Evolutionary conservation across 2,888 invertebrate genomes (phyloP).

Genomic region (Dexiosoma caninum): DNA sequence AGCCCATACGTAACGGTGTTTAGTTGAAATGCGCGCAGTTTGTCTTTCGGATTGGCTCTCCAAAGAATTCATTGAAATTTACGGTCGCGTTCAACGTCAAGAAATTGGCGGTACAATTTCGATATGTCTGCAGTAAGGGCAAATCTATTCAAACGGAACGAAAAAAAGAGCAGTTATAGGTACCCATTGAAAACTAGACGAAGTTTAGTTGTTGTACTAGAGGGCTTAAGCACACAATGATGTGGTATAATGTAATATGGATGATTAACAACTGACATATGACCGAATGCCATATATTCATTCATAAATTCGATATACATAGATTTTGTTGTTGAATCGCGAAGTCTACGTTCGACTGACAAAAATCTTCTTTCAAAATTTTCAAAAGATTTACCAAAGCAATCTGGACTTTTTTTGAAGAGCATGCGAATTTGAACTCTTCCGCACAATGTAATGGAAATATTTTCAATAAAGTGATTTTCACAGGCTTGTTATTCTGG

Average conservation of each 20-base stretch:
- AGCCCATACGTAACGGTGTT: constrained; percentile 36
- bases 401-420: constrained; percentile 9
- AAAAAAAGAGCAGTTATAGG: constrained; percentile 14
- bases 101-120: constrained; percentile 60
- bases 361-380: constrained; percentile 5
- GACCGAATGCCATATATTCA: constrained; percentile 32
- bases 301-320: constrained; percentile 29
- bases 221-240: constrained; percentile 15
- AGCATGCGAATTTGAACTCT: background rate
- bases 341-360: constrained; percentile 25
- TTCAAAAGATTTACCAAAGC: constrained; percentile 7
- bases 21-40: constrained; percentile 19
- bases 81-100: constrained; percentile 22
- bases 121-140: constrained; percentile 47
- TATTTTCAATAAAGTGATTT: constrained; percentile 8
- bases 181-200: constrained; percentile 53
- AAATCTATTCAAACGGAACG: constrained; percentile 45
- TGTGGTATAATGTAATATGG: constrained; percentile 8
- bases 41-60: background rate
- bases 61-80: background rate
- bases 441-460: background rate
- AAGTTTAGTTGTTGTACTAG: constrained; percentile 49
- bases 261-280: constrained; percentile 17
- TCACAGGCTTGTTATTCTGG: constrained; percentile 27
- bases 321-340: constrained; percentile 18